Base-by-base conservation (phyloP, 2,888 invertebrate species). In the Onthophagus sagittarius region DNA sequence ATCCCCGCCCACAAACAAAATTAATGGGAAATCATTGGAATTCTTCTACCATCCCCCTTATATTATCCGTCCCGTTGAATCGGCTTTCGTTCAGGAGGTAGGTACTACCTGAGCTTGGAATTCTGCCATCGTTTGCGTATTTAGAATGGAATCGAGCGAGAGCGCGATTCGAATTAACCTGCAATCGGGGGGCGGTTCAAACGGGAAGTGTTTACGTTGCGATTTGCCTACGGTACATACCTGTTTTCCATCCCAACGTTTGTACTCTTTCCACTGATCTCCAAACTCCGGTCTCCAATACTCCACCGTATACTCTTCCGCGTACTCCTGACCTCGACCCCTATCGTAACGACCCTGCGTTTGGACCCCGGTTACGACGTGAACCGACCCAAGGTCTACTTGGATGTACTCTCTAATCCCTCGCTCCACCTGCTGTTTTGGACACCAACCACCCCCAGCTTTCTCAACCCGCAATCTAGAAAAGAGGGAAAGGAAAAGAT, bases 381-480 rank as follows among this genome's bases (percentile, higher is more conserved):
- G 89, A 71, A 90, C 86, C 39, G 85, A 85, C 4, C 86, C 86
- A 73, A 93, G 86, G 80, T 92, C 90, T 69, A 93, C 88, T 81
- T 89, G 88, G 31, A 90, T 86, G 86, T 90, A 93, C 83, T 94
- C 94, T 63, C 90, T 87, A 23, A 90, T 88, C 7, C 89, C 90
- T 70, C 85, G 85, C 78, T 90, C 89, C 76, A 93, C 89, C 81
- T 89, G 90, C 75, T 88, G 88, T 79, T 89, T 89, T 0, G 93
- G 93, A 83, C 94, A 94, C 94, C 94, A 94, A 0, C 92, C 93
- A 7, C 93, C 93, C 0, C 93, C 92, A 11, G 90, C 90, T 73
- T 86, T 87, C 82, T 93, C 93, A 75, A 89, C 88, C 33, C 90
- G 88, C 72, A 93, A 86, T 81, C 93, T 93, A 86, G 63, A 86